These are phyloP conservation scores for Cichladusa arquata DNA, from an alignment of 2,113 vertebrate genomes.

Conservation along the genomic window DNA sequence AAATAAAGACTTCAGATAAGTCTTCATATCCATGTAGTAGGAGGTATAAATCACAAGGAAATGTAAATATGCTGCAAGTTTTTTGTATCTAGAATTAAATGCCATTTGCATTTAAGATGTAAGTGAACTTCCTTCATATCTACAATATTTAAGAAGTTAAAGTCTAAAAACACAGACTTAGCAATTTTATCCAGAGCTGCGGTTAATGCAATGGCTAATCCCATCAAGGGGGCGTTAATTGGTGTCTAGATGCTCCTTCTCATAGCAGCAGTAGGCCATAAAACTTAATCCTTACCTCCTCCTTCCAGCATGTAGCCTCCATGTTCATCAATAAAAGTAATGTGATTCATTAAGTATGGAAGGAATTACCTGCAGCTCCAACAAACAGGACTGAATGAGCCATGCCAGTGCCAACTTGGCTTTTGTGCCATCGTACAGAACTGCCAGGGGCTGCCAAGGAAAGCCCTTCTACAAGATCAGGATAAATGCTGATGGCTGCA, in stretches of 20 bases:
- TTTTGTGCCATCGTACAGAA: accelerated
- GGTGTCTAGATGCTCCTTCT: constrained; percentile 45
- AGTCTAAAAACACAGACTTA: constrained; percentile 51
- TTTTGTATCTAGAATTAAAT: constrained; percentile 36
- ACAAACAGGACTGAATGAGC: background rate
- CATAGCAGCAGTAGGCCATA: constrained; percentile 55
- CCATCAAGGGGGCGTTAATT: constrained; percentile 62
- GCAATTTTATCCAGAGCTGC: constrained; percentile 45
- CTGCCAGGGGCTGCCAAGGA: background rate
- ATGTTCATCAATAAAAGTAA: constrained; percentile 51
- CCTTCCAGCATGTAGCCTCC: constrained; percentile 36
- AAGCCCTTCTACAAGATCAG: background rate
- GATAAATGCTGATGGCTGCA: background rate
- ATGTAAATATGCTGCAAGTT: constrained; percentile 1
- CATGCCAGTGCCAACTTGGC: background rate
- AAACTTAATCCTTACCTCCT: constrained; percentile 63
- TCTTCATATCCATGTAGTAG: background rate
- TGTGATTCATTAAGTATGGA: constrained; percentile 51
- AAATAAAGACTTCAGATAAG: constrained; percentile 18
- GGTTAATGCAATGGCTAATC: constrained; percentile 63
- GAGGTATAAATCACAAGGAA: constrained; percentile 17
- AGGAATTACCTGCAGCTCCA: constrained; percentile 49
- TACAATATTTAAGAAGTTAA: constrained; percentile 53
- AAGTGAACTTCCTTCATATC: background rate
- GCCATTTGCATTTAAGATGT: constrained; percentile 57